Evolutionary conservation across 2,888 invertebrate genomes (phyloP).

Genomic region (Nomada goodeniana): DNA sequence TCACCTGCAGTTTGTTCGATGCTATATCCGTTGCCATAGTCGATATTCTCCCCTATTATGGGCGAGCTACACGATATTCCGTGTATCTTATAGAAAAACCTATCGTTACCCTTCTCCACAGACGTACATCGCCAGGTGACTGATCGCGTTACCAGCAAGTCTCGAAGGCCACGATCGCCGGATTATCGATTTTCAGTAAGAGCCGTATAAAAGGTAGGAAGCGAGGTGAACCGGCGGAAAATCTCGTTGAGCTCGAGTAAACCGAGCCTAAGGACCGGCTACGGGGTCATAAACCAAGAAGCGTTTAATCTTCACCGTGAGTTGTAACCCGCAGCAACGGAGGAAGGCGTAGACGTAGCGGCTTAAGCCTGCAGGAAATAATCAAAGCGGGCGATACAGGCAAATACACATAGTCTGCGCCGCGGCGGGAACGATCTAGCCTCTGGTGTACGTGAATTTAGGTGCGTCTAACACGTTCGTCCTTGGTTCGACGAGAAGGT

Average conservation of each 20-base stretch:
- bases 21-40: constrained; percentile 61
- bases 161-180: constrained; percentile 22
- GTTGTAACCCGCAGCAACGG: constrained; percentile 53
- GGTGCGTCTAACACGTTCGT: constrained; percentile 45
- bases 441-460: constrained; percentile 49
- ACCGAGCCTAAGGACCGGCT: constrained; percentile 47
- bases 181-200: constrained; percentile 57
- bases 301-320: constrained; percentile 65
- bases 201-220: constrained; percentile 38
- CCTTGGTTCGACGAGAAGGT: constrained; percentile 61
- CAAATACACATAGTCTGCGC: constrained; percentile 31
- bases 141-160: not conserved
- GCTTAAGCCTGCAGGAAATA: constrained; percentile 68
- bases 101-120: not conserved
- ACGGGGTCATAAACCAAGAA: constrained; percentile 57
- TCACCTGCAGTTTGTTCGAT: constrained; percentile 66
- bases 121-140: not conserved
- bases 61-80: too few relatives aligned
- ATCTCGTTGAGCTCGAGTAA: constrained; percentile 55
- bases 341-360: constrained; percentile 63
- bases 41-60: not conserved
- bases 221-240: constrained; percentile 27
- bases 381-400: constrained; percentile 68
- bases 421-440: constrained; percentile 14
- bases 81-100: not conserved